These are phyloP conservation scores for Troglohyphantes excavatus DNA, from an alignment of 2,888 invertebrate species.

Conservation along the genomic window DNA sequence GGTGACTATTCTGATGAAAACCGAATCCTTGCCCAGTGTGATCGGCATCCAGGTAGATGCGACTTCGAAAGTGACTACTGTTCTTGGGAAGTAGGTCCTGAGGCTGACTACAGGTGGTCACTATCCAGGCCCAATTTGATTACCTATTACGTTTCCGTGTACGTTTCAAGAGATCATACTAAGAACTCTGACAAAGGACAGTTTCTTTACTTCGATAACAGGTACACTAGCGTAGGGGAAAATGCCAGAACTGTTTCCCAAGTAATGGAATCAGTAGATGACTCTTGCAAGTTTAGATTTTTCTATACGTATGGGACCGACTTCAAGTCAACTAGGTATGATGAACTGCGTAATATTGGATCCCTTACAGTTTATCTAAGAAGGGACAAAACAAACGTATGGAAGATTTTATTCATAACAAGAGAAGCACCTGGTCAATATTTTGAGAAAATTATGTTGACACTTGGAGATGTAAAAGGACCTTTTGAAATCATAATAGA, in stretches of 20 bases:
- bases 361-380: conserved; percentile 58
- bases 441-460: conserved; percentile 74
- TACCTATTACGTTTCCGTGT: conserved; percentile 6
- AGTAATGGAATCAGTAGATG: conserved; percentile 59
- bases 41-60: conserved; percentile 67
- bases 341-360: conserved; percentile 66
- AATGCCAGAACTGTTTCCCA: conserved; percentile 54
- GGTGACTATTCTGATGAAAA: conserved; percentile 78
- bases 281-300: conserved; percentile 70
- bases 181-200: conserved; percentile 67
- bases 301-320: conserved; percentile 70
- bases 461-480: conserved; percentile 41
- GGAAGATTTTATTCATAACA: conserved; percentile 49
- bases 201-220: conserved; percentile 49
- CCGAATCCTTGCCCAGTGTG: conserved; percentile 47
- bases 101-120: conserved; percentile 34
- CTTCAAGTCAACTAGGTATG: conserved; percentile 64
- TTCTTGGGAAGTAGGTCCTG: conserved; percentile 55
- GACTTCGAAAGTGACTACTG: conserved; percentile 78
- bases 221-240: conserved; percentile 20
- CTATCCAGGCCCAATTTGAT: not conserved
- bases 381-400: conserved; percentile 58
- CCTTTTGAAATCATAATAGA: conserved; percentile 79
- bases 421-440: conserved; percentile 71
- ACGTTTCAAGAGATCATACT: conserved; percentile 69